Evolutionary conservation across 1,140 invertebrate genomes (phyloP), one percentile per base, ranked within the genome.

Genomic region (Drosophila sp.): DNA sequence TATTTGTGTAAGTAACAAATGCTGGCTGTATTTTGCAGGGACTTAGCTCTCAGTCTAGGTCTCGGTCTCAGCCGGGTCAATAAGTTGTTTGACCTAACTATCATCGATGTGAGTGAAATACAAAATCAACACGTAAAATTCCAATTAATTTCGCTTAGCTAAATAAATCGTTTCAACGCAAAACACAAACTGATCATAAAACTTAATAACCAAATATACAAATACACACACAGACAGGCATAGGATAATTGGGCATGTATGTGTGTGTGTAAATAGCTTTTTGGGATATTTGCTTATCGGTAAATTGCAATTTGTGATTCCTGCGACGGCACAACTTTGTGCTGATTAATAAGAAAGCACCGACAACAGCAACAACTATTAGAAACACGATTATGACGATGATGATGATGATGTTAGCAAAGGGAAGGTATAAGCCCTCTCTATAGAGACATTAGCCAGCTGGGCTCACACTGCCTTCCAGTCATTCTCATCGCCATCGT

Each of bases 171-270:
- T 89, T 89, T 89, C 84, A 62, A 83, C 72, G 72, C 83, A 79
- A 87, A 83, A 87, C 83, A 87, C 83, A 87, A 87, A 83, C 83
- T 82, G 83, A 87, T 87, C 83, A 87, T 87, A 80, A 87, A 89
- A 89, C 77, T 87, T 86, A 86, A 86, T 87, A 83, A 74, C 72
- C 86, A 79, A 78, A 74, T 63, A 29, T n/a, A 27, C 25, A 27
- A 2, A 27, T 5, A 76, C 73, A 78, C 11, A 53, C 38, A 58
- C 57, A 51, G 53, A 48, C 34, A 46, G 36, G 51, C 53, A 54
- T 9, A 58, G 34, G 5, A 57, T 76, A 73, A 63, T 73, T 76
- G 73, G 43, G 11, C 16, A n/a, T 62, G 34, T 75, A 51, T 43
- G 66, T 34, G 59, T 56, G 67, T 65, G 67, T 54, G 46, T 64